Evolutionary conservation across 2,888 invertebrate species (phyloP), one percentile per base, ranked within the genome.

Genomic region (Dastarcus helophoroides): DNA sequence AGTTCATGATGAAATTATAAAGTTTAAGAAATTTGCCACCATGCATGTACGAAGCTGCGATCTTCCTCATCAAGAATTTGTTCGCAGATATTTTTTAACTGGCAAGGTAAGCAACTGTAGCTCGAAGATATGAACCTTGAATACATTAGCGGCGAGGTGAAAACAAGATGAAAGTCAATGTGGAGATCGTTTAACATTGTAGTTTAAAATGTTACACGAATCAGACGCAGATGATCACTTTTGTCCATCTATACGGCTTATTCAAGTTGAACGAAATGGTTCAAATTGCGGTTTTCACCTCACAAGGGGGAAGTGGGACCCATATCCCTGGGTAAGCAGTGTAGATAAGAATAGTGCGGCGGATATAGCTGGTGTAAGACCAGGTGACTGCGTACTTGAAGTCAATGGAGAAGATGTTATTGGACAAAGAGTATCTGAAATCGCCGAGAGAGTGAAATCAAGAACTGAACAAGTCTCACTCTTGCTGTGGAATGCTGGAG

Each of bases 271-370:
- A 3, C 71, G 72, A 47, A 68, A 71, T 23, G 67, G 69, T 2
- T 69, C 68, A 32, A 69, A 71, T 2, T 71, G 76, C 22, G 83
- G 83, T 1, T 82, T 83, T 54, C 69, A 81, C 37, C 62, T 83
- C 21, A 79, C 79, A 0, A 69, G 80, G 42, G 78, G 77, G 4
- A 71, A 80, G 36, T 83, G 81, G 81, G 83, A 83, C 58, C 82
- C 82, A 0, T 83, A 83, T 59, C 82, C 83, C 12, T 83, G 83
- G 82, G 76, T 80, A 39, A 72, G 71, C 33, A 73, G 71, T 31
- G 76, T 82, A 12, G 75, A 74, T 11, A 49, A 54, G 0, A 68
- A 64, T 4, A 73, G 77, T 2, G 63, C 75, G 32, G 81, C 82
- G 1, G 69, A 73, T 32, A 36, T 51, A 0, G 72, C 76, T 1